A percentile compares a stretch with the other conserved stretches of the same genome.
Evolutionary conservation across 2,113 vertebrate species (phyloP).

Genomic region (Cryptoleucopteryx plumbea): DNA sequence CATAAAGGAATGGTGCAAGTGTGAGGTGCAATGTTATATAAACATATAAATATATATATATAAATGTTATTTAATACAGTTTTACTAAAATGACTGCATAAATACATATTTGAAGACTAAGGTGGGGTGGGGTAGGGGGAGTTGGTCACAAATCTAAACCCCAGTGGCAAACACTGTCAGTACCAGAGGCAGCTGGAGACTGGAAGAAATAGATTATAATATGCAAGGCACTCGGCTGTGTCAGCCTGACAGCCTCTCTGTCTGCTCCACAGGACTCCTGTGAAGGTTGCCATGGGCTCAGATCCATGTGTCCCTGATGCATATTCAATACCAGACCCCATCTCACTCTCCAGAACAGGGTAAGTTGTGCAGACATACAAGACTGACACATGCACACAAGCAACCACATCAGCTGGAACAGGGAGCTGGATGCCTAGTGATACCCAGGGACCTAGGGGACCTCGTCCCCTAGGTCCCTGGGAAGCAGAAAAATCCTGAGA

Average conservation of each 20-base stretch:
- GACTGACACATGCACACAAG: neutral
- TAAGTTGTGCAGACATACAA: neutral
- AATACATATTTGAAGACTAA: neutral
- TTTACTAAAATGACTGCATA: neutral
- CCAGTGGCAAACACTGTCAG: neutral
- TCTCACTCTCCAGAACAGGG: constrained; percentile 12
- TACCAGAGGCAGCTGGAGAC: constrained; percentile 31
- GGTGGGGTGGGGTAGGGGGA: neutral
- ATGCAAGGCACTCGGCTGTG: constrained; percentile 49
- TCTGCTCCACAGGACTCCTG: constrained; percentile 57
- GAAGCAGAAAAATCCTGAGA: neutral
- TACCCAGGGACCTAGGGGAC: neutral
- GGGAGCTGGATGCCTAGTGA: neutral
- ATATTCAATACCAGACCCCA: constrained; percentile 60
- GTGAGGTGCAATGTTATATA: neutral
- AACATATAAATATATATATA: too few relatives aligned
- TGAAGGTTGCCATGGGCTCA: constrained; percentile 62
- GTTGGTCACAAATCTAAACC: neutral
- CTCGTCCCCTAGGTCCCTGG: neutral
- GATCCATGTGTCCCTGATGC: constrained; percentile 60
- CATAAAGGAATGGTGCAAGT: neutral
- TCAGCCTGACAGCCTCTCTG: constrained; percentile 60
- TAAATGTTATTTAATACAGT: neutral
- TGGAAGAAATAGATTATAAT: constrained; percentile 34
- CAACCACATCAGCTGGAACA: neutral